phyloP scores from a whole-genome alignment of 2,888 invertebrate genomes.

The Drosophila lacicola region DNA sequence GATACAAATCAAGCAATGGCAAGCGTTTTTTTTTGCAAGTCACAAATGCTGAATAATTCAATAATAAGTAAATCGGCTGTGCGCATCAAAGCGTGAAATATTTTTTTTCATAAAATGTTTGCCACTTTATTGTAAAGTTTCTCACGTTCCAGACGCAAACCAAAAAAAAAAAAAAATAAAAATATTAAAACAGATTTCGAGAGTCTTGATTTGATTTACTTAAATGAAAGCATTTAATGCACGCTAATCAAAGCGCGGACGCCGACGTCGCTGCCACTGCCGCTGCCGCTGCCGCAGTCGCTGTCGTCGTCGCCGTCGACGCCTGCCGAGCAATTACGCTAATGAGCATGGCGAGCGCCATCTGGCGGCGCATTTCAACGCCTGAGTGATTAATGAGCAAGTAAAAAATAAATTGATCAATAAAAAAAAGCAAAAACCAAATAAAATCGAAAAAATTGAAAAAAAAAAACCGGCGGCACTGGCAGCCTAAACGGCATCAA shows the following conservation, averaged over 20 bases:
- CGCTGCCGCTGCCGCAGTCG: neutral
- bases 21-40: slow-evolving; percentile 68
- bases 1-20: slow-evolving; percentile 25
- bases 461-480: slow-evolving; percentile 28
- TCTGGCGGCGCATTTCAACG: slow-evolving; percentile 74
- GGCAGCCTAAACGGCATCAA: slow-evolving; percentile 49
- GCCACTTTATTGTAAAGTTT: slow-evolving; percentile 68
- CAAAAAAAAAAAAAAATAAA: slow-evolving; percentile 17
- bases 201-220: slow-evolving; percentile 72
- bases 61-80: slow-evolving; percentile 71
- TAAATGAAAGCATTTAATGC: slow-evolving; percentile 80
- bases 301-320: slow-evolving; percentile 24
- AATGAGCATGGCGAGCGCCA: slow-evolving; percentile 72
- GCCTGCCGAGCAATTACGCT: slow-evolving; percentile 66
- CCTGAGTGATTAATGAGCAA: slow-evolving; percentile 78
- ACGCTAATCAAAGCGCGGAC: slow-evolving; percentile 70
- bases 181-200: slow-evolving; percentile 36
- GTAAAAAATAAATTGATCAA: slow-evolving; percentile 68
- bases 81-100: slow-evolving; percentile 77
- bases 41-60: slow-evolving; percentile 75
- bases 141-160: slow-evolving; percentile 67
- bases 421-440: slow-evolving; percentile 22
- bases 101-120: slow-evolving; percentile 43
- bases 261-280: slow-evolving; percentile 16
- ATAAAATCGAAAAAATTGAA: slow-evolving; percentile 18